Conservation (phyloP, 2,888 invertebrate genomes). For the Carabus problematicus region DNA sequence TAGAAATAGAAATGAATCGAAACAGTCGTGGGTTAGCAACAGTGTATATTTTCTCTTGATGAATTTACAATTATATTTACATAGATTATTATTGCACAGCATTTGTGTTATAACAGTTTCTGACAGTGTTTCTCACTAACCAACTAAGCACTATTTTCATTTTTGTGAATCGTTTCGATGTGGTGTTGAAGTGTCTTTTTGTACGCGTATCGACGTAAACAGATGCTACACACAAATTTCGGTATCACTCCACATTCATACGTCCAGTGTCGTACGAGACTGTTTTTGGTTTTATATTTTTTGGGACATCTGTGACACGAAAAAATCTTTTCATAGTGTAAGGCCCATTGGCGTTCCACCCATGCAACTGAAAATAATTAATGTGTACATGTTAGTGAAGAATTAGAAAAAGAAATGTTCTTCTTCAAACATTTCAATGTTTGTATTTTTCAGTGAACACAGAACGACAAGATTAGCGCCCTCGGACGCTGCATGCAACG, state of each 20-base stretch:
- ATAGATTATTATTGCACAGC: not conserved
- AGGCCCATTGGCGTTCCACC: slow-evolving; percentile 16
- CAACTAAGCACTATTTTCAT: not conserved
- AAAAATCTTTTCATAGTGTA: slow-evolving; percentile 22
- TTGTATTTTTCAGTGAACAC: not conserved
- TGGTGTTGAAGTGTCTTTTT: slow-evolving; percentile 27
- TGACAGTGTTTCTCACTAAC: not conserved
- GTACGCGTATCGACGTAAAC: slow-evolving; percentile 31
- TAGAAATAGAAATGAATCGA: slow-evolving; percentile 3
- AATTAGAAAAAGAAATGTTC: slow-evolving; percentile 1
- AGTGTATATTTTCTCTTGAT: not conserved
- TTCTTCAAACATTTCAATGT: not conserved
- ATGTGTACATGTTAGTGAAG: slow-evolving; percentile 13
- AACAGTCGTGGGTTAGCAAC: not conserved
- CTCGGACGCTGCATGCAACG: slow-evolving; percentile 8
- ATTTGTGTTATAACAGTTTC: not conserved
- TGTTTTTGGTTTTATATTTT: slow-evolving; percentile 43
- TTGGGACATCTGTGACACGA: slow-evolving; percentile 42
- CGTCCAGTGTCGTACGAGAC: slow-evolving; percentile 47
- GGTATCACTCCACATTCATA: slow-evolving; percentile 49
- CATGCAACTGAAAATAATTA: slow-evolving; percentile 25
- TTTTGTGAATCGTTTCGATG: slow-evolving; percentile 17
- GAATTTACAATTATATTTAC: slow-evolving; percentile 6
- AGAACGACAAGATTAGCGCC: slow-evolving; percentile 1
- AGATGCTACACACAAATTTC: slow-evolving; percentile 46